Percentiles rank a stretch among this genome's conserved stretches.
phyloP scores from a whole-genome alignment of 1,140 invertebrate genomes.

The Papilio glaucus region DNA sequence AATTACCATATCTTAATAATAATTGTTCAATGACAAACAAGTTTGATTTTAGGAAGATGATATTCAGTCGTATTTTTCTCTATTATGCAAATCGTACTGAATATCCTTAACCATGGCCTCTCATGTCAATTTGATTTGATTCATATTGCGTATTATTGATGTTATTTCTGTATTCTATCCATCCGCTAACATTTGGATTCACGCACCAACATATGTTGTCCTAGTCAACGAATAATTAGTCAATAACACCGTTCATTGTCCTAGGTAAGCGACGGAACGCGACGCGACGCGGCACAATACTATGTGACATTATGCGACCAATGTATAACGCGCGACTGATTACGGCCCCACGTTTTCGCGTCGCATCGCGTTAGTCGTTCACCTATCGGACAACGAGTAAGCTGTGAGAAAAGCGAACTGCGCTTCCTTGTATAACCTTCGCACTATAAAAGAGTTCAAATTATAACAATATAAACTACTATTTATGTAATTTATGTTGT shows the following conservation, averaged over 20 bases:
- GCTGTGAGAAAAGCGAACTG: neutral
- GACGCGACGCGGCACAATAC: too few relatives aligned
- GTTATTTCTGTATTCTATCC: neutral
- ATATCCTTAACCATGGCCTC: neutral
- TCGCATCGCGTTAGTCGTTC: too few relatives aligned
- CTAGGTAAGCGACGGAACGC: too few relatives aligned
- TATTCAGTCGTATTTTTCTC: conserved; percentile 4
- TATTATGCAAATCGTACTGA: neutral
- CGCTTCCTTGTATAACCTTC: neutral
- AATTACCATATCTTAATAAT: neutral
- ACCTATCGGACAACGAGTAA: too few relatives aligned
- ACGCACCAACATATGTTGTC: too few relatives aligned
- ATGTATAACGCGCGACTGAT: too few relatives aligned
- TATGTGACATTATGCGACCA: too few relatives aligned
- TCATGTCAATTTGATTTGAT: conserved; percentile 1
- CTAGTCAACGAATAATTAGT: too few relatives aligned
- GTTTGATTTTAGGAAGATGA: neutral
- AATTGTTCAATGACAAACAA: neutral
- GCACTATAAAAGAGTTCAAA: neutral
- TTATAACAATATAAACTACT: neutral
- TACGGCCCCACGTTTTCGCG: too few relatives aligned
- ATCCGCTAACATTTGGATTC: too few relatives aligned
- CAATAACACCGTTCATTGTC: too few relatives aligned
- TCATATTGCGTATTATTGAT: neutral
- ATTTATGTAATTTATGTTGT: conserved; percentile 10